Base-by-base conservation (phyloP, 2,888 invertebrate species). In the Mystacides longicornis region DNA sequence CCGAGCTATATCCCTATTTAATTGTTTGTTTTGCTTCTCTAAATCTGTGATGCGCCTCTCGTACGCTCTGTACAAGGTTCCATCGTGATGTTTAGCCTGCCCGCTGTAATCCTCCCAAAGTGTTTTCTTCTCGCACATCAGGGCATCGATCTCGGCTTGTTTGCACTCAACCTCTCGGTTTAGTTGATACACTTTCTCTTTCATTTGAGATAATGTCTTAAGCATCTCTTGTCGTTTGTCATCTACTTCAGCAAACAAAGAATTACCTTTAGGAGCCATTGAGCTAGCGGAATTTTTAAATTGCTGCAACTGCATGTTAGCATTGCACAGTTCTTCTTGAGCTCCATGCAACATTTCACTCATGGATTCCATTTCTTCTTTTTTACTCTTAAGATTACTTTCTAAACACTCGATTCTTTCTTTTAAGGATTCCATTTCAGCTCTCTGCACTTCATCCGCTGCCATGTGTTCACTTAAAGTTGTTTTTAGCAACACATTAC, bases 171-270 rank as follows among this genome's bases (percentile, higher is more conserved):
- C 52, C 33, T 77, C 77, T 62, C 75, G 66, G 52, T 73, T 65
- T 48, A 77, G 63, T 75, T 77, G 66, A 46, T 77, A 64, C 62
- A 80, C 82, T 21, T 75, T 78, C 64, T 80, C 79, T 64, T 82
- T 82, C 71, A 82, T 81, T 53, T 75, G 74, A 45, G 78, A 73
- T 2, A 82, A 67, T 58, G 78, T 70, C 57, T 80, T 77, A 11
- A 78, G 79, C 81, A 82, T 81, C 61, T 76, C 80, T 63, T 82
- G 82, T 21, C 82, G 74, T 62, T 82, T 82, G 64, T 82, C 82
- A 62, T 82, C 82, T 1, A 82, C 82, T 66, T 82, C 82, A 54
- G 82, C 82, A 69, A 82, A 82, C 62, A 82, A 68, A 0, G 82
- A 82, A 63, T 82, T 82, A 1, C 82, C 82, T 67, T 82, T 82